A percentile compares a stretch with the other conserved stretches of the same genome.
These are phyloP conservation scores for Cyphomyrus discorhynchus DNA, from an alignment of 2,113 vertebrate genomes.

Conservation along the genomic window DNA sequence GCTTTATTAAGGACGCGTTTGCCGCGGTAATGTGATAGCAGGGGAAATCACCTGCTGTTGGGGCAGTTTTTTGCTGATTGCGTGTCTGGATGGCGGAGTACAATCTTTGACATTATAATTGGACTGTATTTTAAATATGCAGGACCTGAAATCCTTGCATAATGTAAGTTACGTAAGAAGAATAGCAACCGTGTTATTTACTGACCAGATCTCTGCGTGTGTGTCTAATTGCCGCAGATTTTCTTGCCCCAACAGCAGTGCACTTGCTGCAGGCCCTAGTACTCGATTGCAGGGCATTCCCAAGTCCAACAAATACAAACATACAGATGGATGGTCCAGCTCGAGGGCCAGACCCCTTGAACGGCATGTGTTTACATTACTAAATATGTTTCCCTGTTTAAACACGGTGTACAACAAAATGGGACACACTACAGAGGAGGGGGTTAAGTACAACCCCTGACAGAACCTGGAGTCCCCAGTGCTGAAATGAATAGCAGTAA, in stretches of 20 bases:
- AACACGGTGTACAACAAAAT: background rate
- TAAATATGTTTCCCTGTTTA: background rate
- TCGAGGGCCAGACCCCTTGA: background rate
- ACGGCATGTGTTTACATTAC: background rate
- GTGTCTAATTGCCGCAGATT: background rate
- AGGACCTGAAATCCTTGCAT: constrained; percentile 13
- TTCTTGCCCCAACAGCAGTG: background rate
- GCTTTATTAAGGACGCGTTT: background rate
- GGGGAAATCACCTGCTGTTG: background rate
- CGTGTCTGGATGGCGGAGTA: background rate
- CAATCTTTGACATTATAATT: background rate
- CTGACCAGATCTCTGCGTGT: background rate
- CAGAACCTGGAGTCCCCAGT: background rate
- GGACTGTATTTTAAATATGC: constrained; percentile 7
- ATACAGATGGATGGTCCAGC: background rate
- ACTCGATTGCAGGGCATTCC: background rate
- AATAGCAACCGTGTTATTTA: background rate
- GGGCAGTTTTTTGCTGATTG: background rate
- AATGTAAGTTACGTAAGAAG: constrained; percentile 6
- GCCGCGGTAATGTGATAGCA: background rate
- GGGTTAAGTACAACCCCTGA: background rate
- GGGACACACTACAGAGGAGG: background rate
- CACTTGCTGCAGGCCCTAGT: background rate
- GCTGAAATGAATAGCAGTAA: background rate
- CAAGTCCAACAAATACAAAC: background rate